A percentile compares a stretch with the other conserved stretches of the same genome.
phyloP scores from a whole-genome alignment of 2,888 invertebrate species.

The Fissipunctia ypsillon region DNA sequence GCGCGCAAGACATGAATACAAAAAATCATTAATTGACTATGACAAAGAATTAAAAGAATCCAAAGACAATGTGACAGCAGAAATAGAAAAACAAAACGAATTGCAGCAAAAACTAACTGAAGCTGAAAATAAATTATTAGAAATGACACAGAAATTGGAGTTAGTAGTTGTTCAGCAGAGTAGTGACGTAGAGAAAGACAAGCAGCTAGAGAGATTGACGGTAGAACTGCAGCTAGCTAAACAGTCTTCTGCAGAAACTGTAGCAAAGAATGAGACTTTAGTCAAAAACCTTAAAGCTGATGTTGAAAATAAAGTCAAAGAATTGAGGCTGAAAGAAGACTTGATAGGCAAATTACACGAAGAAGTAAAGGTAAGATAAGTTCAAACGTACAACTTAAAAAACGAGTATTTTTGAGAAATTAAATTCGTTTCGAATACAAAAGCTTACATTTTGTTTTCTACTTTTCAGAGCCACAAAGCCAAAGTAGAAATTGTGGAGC shows the following conservation, averaged over 20 bases:
- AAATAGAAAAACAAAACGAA: slow-evolving; percentile 82
- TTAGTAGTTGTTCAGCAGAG: slow-evolving; percentile 84
- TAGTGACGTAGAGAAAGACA: slow-evolving; percentile 83
- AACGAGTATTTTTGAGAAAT: neutral
- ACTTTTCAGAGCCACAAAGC: slow-evolving; percentile 81
- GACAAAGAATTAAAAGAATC: slow-evolving; percentile 83
- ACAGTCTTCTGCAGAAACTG: slow-evolving; percentile 79
- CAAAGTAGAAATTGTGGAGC: slow-evolving; percentile 83
- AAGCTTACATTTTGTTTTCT: neutral
- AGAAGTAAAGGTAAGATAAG: slow-evolving; percentile 82
- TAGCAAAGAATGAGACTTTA: slow-evolving; percentile 81
- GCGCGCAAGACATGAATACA: slow-evolving; percentile 88
- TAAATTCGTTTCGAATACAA: neutral
- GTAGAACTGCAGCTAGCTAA: slow-evolving; percentile 84
- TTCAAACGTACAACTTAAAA: neutral
- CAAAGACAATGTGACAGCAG: slow-evolving; percentile 81
- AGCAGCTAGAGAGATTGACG: slow-evolving; percentile 84
- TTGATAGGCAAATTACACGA: slow-evolving; percentile 82
- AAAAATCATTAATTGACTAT: slow-evolving; percentile 90
- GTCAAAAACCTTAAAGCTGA: slow-evolving; percentile 82
- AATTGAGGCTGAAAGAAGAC: slow-evolving; percentile 84
- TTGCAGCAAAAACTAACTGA: slow-evolving; percentile 81
- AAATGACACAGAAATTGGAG: slow-evolving; percentile 86
- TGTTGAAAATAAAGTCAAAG: slow-evolving; percentile 82
- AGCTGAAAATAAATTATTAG: slow-evolving; percentile 80